phyloP scores from a whole-genome alignment of 2,797 vertebrate genomes.

The Phoeniculus purpureus region DNA sequence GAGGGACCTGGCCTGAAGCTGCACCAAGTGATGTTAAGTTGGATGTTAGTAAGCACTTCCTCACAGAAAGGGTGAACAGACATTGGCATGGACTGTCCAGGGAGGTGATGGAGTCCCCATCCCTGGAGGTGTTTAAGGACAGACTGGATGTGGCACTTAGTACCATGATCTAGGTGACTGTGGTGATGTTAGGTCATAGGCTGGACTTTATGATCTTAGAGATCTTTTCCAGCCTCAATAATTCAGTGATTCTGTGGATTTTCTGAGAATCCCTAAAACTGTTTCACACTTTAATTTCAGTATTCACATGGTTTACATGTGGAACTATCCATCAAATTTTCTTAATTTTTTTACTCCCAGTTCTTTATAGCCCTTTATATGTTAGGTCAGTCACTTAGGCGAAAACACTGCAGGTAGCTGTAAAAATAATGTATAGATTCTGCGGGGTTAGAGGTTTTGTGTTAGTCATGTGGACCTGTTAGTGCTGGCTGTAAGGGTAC shows the following conservation, averaged over 20 bases:
- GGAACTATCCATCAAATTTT: background rate
- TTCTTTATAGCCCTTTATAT: background rate
- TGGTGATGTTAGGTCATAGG: no score
- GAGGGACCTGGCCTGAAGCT: no score
- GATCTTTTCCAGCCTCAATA: no score
- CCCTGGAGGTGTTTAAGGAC: no score
- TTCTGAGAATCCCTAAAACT: background rate
- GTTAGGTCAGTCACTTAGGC: background rate
- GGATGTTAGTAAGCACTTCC: no score
- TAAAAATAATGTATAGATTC: background rate
- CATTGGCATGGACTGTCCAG: no score
- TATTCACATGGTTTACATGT: background rate
- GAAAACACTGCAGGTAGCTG: background rate
- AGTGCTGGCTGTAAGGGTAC: background rate
- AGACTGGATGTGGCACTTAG: no score
- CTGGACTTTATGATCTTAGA: no score
- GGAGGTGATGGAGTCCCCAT: no score
- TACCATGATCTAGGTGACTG: no score
- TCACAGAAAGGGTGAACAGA: no score
- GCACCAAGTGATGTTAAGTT: no score
- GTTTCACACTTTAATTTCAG: background rate
- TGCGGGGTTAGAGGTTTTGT: background rate
- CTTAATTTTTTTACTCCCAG: background rate
- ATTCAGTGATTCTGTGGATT: background rate
- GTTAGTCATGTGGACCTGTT: background rate